Conservation (phyloP, 2,797 vertebrate genomes). For the Tangara arthus region DNA sequence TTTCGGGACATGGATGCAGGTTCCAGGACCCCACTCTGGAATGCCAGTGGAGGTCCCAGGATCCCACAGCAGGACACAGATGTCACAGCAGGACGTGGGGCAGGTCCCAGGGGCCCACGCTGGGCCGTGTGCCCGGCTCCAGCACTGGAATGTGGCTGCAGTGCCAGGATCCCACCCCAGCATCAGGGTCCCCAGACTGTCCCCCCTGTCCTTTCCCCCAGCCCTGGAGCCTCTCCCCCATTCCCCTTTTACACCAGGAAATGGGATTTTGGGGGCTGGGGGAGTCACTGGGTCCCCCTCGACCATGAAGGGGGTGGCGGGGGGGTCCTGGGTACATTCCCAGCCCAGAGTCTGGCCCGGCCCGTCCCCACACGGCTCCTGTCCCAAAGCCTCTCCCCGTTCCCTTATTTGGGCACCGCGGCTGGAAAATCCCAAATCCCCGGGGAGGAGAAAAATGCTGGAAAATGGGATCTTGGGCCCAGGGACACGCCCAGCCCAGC, state of each 20-base stretch:
- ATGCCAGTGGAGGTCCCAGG: not conserved
- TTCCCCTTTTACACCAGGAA: not conserved
- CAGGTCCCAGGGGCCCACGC: not conserved
- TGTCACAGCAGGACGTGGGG: not conserved
- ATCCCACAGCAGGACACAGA: not conserved
- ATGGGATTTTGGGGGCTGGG: not conserved
- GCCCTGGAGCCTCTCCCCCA: not conserved
- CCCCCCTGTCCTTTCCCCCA: fast-evolving
- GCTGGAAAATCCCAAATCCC: not conserved
- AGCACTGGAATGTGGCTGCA: not conserved
- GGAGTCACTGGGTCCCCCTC: fast-evolving
- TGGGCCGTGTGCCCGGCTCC: not conserved
- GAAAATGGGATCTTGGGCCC: not conserved
- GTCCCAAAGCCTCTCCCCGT: not conserved
- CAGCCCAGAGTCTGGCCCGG: not conserved
- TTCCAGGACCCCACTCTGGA: not conserved
- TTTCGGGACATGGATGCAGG: fast-evolving
- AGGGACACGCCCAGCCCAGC: not conserved
- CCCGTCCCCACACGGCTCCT: not conserved
- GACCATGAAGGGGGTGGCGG: no score
- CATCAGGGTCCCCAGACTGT: not conserved
- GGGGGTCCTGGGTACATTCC: not conserved
- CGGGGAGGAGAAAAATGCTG: not conserved
- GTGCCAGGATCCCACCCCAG: not conserved
- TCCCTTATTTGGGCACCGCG: not conserved